Evolutionary conservation across 2,888 invertebrate genomes (phyloP).

Genomic region (Acronicta psi): DNA sequence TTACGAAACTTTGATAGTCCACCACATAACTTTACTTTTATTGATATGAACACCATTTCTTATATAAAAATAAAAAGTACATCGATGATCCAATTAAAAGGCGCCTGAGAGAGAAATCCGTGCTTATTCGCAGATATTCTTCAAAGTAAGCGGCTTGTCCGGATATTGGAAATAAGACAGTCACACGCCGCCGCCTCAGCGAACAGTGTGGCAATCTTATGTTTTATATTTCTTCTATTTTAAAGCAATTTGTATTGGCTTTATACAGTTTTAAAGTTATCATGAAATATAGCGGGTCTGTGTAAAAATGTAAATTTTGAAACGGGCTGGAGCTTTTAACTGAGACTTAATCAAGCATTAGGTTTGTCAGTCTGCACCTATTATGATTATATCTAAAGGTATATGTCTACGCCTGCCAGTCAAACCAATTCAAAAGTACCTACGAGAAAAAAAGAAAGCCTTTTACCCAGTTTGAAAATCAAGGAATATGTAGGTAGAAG

Average conservation of each 20-base stretch:
- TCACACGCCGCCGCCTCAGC: background rate
- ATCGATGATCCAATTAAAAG: constrained; percentile 26
- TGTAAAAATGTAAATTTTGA: background rate
- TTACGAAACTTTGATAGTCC: background rate
- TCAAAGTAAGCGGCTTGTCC: constrained; percentile 17
- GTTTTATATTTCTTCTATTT: constrained; percentile 13
- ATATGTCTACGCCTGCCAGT: no score
- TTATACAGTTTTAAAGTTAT: background rate
- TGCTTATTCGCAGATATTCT: constrained; percentile 15
- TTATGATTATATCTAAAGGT: no score
- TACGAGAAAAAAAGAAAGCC: no score
- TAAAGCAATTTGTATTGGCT: constrained; percentile 5
- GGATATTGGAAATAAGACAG: constrained; percentile 39
- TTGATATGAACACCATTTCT: background rate
- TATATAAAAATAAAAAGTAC: background rate
- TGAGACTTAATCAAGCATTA: no score
- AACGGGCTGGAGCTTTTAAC: background rate
- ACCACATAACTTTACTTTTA: background rate
- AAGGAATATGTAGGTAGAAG: no score
- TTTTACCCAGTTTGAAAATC: no score
- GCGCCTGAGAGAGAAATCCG: constrained; percentile 1
- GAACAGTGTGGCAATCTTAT: constrained; percentile 8
- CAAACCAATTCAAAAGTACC: no score
- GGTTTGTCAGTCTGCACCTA: no score
- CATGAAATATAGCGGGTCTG: background rate